These are phyloP conservation scores for Macrosiphum euphorbiae DNA, from an alignment of 2,888 invertebrate species.

Conservation along the genomic window DNA sequence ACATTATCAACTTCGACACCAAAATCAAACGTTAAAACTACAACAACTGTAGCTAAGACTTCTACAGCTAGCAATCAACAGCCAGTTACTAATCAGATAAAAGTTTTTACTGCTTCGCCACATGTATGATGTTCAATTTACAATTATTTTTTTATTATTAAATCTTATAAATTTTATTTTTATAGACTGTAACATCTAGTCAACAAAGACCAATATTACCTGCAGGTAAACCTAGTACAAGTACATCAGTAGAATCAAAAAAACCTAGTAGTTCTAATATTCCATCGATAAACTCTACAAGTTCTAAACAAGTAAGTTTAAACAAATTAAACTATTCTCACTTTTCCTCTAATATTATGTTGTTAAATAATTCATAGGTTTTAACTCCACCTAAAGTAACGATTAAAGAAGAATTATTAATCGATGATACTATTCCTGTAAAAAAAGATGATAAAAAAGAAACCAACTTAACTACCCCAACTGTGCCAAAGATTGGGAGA, in stretches of 20 bases:
- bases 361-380: constrained; percentile 28
- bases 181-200: constrained; percentile 45
- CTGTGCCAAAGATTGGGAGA: constrained; percentile 57
- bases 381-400: constrained; percentile 5
- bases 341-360: background rate
- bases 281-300: constrained; percentile 17
- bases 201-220: constrained; percentile 63
- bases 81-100: constrained; percentile 53
- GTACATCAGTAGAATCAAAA: constrained; percentile 47
- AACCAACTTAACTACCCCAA: constrained; percentile 29
- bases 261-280: constrained; percentile 35
- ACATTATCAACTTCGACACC: constrained; percentile 41
- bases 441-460: constrained; percentile 57
- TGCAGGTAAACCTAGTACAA: constrained; percentile 57
- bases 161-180: background rate
- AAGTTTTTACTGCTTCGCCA: constrained; percentile 50
- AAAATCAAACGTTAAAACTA: constrained; percentile 55
- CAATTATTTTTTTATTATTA: background rate
- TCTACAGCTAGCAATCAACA: constrained; percentile 38
- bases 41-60: constrained; percentile 50
- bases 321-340: background rate
- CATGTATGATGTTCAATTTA: constrained; percentile 31
- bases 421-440: constrained; percentile 23
- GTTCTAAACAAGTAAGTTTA: constrained; percentile 41
- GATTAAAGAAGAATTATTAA: constrained; percentile 20